These are phyloP conservation scores for Microcebus tavaratra DNA, from an alignment of 2,113 vertebrate species.

Conservation along the genomic window DNA sequence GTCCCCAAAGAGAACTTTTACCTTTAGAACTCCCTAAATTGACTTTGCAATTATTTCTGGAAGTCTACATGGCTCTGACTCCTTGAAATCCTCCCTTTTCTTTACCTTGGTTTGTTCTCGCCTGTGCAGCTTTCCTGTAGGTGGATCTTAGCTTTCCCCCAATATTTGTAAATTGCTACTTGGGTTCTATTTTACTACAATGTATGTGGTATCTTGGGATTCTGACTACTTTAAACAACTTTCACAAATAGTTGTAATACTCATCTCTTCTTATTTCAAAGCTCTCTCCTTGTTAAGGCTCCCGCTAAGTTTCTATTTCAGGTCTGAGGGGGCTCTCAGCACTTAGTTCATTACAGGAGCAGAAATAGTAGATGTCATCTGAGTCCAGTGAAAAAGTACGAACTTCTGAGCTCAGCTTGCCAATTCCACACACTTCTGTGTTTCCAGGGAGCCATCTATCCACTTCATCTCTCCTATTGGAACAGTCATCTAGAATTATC, in stretches of 20 bases:
- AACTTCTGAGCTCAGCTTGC: neutral
- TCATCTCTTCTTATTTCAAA: neutral
- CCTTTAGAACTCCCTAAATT: neutral
- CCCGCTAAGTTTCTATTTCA: neutral
- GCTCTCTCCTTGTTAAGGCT: neutral
- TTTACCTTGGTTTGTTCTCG: neutral
- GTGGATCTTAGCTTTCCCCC: neutral
- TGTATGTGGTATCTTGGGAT: neutral
- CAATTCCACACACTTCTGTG: neutral
- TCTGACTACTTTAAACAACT: neutral
- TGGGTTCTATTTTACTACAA: neutral
- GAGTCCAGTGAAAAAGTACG: neutral
- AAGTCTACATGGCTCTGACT: neutral
- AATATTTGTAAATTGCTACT: neutral
- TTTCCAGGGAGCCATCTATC: neutral
- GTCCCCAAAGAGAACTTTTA: neutral
- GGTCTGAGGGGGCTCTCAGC: neutral
- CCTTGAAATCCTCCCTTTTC: neutral
- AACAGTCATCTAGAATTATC: neutral
- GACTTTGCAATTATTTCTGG: neutral
- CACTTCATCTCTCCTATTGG: neutral
- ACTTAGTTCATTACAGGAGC: neutral
- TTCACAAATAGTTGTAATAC: neutral
- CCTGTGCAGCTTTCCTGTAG: neutral
- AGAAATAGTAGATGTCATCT: neutral